These are phyloP conservation scores for Leucopternis melanops DNA, from an alignment of 2,113 vertebrate species.

Conservation along the genomic window DNA sequence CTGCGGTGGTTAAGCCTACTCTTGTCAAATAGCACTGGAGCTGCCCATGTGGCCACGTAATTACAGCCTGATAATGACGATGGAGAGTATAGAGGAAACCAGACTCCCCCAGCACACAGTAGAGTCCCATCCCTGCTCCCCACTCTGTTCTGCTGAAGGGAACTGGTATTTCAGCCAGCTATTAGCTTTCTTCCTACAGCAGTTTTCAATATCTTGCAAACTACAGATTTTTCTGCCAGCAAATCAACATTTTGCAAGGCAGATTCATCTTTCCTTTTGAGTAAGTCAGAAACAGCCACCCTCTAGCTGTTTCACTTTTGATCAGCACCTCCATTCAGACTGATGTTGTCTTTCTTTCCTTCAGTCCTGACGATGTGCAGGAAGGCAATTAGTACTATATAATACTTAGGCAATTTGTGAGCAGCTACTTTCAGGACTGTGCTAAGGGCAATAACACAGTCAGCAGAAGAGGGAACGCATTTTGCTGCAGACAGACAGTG, in stretches of 20 bases:
- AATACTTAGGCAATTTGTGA: background rate
- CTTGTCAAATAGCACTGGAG: background rate
- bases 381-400: background rate
- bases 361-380: rapidly evolving
- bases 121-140: background rate
- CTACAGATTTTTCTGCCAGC: background rate
- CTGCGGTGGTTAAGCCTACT: background rate
- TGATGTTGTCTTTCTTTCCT: background rate
- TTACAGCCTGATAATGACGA: background rate
- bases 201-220: background rate
- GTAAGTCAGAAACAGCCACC: background rate
- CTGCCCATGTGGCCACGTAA: rapidly evolving
- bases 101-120: background rate
- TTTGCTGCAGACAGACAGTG: background rate
- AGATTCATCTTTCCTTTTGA: background rate
- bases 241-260: background rate
- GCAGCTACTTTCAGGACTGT: background rate
- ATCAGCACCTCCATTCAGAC: background rate
- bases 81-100: background rate
- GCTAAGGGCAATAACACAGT: too few relatives aligned
- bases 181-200: background rate
- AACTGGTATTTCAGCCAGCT: background rate
- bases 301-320: background rate
- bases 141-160: background rate
- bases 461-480: background rate